Conservation (phyloP, 1,140 invertebrate genomes). For the Periplaneta americana region DNA sequence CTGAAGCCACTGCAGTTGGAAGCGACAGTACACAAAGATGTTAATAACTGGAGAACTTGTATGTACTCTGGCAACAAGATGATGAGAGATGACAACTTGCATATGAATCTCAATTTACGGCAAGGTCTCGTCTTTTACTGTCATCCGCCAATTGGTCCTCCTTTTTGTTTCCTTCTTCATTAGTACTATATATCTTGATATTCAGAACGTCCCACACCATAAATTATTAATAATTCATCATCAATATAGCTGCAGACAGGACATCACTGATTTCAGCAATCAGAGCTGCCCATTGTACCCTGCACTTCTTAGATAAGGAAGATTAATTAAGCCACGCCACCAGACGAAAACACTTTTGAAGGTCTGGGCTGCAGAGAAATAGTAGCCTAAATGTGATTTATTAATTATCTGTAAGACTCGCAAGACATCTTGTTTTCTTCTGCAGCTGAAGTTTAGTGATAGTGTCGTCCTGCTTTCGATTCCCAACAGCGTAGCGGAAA, state of each 20-base stretch:
- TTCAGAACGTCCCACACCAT: not conserved
- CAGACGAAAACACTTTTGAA: not conserved
- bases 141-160: not conserved
- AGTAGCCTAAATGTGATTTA: too few species aligned
- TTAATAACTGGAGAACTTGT: not conserved
- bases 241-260: not conserved
- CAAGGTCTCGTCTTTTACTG: not conserved
- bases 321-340: not conserved
- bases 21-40: not conserved
- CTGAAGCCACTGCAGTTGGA: not conserved
- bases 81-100: not conserved
- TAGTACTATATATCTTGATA: not conserved
- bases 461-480: too few species aligned
- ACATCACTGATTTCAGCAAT: not conserved
- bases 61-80: not conserved
- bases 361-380: not conserved
- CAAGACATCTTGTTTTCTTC: too few species aligned
- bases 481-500: too few species aligned
- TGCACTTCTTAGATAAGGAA: not conserved
- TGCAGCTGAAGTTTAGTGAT: too few species aligned
- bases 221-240: not conserved
- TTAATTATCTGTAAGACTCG: too few species aligned
- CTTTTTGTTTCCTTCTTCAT: not conserved
- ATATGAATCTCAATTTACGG: not conserved
- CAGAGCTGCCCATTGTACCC: not conserved